Percentiles rank a stretch among this genome's conserved stretches.
Conservation (phyloP, 2,888 invertebrate species). For the Zaprionus lineosus region DNA sequence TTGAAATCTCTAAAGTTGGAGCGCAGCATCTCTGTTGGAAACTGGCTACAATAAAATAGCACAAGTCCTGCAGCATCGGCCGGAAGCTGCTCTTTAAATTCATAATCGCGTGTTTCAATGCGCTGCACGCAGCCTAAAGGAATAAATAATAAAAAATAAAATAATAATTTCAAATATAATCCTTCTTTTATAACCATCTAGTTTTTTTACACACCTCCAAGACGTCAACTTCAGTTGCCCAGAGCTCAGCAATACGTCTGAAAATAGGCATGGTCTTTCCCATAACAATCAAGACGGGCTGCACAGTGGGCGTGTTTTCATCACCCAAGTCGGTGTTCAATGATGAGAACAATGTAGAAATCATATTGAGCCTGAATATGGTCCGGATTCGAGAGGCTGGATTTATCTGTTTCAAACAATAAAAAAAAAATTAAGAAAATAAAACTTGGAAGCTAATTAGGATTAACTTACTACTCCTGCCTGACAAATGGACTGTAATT, state of each 20-base stretch:
- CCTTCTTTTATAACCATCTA: constrained; percentile 18
- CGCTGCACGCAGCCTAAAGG: constrained; percentile 87
- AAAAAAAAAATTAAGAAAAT: background rate
- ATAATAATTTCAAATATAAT: background rate
- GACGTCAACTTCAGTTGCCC: constrained; percentile 86
- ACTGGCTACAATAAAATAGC: constrained; percentile 87
- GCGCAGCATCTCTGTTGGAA: constrained; percentile 88
- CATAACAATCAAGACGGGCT: constrained; percentile 85
- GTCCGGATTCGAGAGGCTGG: constrained; percentile 83
- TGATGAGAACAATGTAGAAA: constrained; percentile 86
- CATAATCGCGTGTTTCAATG: constrained; percentile 89
- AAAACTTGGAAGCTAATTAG: background rate
- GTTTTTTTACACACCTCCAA: too few relatives aligned
- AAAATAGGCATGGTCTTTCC: constrained; percentile 87
- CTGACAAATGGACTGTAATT: constrained; percentile 85
- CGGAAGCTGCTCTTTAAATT: constrained; percentile 88
- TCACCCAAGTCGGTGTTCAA: constrained; percentile 84
- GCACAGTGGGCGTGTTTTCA: constrained; percentile 74
- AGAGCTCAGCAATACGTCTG: constrained; percentile 85
- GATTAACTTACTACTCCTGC: constrained; percentile 83
- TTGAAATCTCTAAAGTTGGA: constrained; percentile 88
- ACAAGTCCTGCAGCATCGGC: constrained; percentile 87
- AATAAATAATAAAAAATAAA: constrained; percentile 27
- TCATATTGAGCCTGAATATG: constrained; percentile 87
- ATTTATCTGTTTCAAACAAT: constrained; percentile 17